These are phyloP conservation scores for Pollenia labialis DNA, from an alignment of 2,888 invertebrate genomes.

Conservation along the genomic window DNA sequence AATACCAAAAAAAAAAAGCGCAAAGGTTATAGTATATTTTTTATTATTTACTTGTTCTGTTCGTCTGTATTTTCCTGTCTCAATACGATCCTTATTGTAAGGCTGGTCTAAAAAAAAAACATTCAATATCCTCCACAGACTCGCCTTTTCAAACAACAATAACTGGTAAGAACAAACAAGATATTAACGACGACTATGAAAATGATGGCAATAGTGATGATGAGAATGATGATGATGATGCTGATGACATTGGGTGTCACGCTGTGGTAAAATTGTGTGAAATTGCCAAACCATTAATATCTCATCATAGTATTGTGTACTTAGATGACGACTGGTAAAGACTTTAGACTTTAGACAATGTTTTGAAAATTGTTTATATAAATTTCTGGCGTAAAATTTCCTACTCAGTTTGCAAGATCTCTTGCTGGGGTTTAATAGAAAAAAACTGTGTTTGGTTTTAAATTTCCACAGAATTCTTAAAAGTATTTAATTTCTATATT, in stretches of 20 bases:
- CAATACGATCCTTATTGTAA: constrained; percentile 48
- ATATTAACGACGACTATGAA: constrained; percentile 1
- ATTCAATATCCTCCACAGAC: constrained; percentile 44
- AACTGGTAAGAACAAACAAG: neutral
- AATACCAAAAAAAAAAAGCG: neutral
- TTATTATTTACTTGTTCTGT: constrained; percentile 7
- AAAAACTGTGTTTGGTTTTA: constrained; percentile 16
- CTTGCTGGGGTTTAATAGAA: constrained; percentile 49
- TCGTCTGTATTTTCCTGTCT: constrained; percentile 10
- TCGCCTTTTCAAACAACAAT: constrained; percentile 53
- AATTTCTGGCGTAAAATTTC: neutral
- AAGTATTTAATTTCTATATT: constrained; percentile 54
- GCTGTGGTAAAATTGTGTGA: constrained; percentile 74
- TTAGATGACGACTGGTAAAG: constrained; percentile 26
- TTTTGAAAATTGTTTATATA: constrained; percentile 6
- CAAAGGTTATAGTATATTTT: constrained; percentile 39
- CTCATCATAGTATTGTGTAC: constrained; percentile 73
- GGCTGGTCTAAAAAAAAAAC: constrained; percentile 17
- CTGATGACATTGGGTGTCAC: constrained; percentile 67
- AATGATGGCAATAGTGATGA: neutral
- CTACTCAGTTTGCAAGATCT: constrained; percentile 49
- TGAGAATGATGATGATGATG: constrained; percentile 24
- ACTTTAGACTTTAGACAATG: constrained; percentile 28
- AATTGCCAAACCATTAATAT: constrained; percentile 75
- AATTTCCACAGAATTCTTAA: constrained; percentile 41